Conservation (phyloP, 2,797 vertebrate species). For the Oophaga sylvatica region DNA sequence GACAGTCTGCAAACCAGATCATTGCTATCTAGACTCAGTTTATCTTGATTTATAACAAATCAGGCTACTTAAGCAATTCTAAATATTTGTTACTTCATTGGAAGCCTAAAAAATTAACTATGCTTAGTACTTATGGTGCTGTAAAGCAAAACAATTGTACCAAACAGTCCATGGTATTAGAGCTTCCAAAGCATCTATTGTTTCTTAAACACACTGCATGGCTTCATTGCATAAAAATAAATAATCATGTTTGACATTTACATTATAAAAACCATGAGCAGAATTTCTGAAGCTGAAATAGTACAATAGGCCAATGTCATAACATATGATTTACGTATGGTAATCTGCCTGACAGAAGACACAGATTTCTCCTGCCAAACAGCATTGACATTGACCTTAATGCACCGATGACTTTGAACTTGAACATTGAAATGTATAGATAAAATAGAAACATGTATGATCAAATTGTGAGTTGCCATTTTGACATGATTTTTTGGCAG, state of each 20-base stretch:
- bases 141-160: not conserved
- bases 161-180: not conserved
- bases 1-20: not conserved
- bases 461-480: not conserved
- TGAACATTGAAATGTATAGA: not conserved
- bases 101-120: not conserved
- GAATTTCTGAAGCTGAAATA: not conserved
- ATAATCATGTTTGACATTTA: not conserved
- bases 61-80: not conserved
- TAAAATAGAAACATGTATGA: not conserved
- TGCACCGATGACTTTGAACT: conserved; percentile 3
- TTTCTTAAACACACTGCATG: not conserved
- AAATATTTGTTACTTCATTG: not conserved
- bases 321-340: conserved; percentile 1
- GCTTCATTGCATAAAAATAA: conserved; percentile 1
- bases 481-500: not conserved
- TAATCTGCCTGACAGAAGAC: conserved; percentile 18
- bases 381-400: conserved; percentile 9
- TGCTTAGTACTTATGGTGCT: not conserved
- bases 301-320: conserved; percentile 1
- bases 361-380: not conserved
- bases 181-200: not conserved
- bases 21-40: not conserved
- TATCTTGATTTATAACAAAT: not conserved
- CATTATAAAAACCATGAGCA: not conserved